Conservation (phyloP, 2,888 invertebrate genomes). For the Diadromus collaris region DNA sequence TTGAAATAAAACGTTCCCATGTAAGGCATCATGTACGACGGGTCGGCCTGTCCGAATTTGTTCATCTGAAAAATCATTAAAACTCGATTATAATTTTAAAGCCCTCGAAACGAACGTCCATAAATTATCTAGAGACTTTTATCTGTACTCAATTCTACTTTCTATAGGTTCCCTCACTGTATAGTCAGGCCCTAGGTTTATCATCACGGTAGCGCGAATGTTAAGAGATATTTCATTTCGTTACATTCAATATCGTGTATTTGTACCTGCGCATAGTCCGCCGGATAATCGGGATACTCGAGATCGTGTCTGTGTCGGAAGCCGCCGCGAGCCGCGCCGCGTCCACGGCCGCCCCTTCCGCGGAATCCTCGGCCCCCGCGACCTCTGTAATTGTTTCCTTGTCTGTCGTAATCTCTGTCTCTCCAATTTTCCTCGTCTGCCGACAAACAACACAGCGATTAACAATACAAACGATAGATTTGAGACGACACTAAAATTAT, state of each 20-base stretch:
- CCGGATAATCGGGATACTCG: conserved; percentile 81
- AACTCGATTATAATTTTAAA: neutral
- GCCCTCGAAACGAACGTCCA: neutral
- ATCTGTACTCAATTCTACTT: conserved; percentile 67
- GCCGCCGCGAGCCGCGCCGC: conserved; percentile 80
- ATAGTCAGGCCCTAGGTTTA: conserved; percentile 57
- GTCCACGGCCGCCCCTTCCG: conserved; percentile 81
- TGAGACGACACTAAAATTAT: neutral
- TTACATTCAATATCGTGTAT: neutral
- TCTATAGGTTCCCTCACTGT: conserved; percentile 57
- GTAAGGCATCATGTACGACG: conserved; percentile 81
- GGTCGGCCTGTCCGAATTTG: conserved; percentile 74
- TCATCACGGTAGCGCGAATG: neutral
- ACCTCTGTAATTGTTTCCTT: conserved; percentile 71
- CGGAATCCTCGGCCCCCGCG: conserved; percentile 77
- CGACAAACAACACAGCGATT: conserved; percentile 26
- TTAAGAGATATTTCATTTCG: no score
- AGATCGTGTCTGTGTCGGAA: conserved; percentile 80
- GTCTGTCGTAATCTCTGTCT: conserved; percentile 76
- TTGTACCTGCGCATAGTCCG: conserved; percentile 80
- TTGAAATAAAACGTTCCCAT: conserved; percentile 85
- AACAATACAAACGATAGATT: neutral
- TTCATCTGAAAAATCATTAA: conserved; percentile 71
- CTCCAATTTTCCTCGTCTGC: conserved; percentile 75
- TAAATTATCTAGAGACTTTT: neutral